Conservation (phyloP, 2,113 vertebrate species). For the Chaetops frenatus region DNA sequence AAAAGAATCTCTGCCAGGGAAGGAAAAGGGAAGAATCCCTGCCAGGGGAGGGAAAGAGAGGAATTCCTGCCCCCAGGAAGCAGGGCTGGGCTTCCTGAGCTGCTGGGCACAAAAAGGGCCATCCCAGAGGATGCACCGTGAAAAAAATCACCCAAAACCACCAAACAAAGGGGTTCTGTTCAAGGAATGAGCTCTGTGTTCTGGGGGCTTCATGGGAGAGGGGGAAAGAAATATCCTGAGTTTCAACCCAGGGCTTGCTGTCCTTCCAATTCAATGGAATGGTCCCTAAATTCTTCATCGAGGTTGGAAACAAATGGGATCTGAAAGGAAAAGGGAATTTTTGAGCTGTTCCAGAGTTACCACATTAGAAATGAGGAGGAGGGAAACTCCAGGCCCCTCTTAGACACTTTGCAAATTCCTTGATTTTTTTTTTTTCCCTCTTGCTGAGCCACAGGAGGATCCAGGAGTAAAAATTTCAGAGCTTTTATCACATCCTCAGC, state of each 20-base stretch:
- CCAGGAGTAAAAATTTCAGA: neutral
- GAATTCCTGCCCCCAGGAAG: neutral
- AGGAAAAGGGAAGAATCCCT: too few relatives aligned
- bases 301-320: neutral
- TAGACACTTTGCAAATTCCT: neutral
- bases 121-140: neutral
- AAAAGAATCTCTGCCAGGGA: too few relatives aligned
- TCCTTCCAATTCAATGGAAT: neutral
- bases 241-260: neutral
- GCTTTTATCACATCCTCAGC: neutral
- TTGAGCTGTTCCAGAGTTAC: neutral
- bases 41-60: too few relatives aligned
- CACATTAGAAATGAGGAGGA: neutral
- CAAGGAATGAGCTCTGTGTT: constrained; percentile 16
- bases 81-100: neutral
- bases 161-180: constrained; percentile 12
- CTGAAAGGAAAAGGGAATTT: neutral
- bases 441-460: neutral
- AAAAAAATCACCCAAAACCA: neutral
- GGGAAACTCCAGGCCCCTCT: neutral
- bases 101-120: neutral
- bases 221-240: neutral
- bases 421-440: too few relatives aligned
- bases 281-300: neutral
- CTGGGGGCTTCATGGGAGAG: neutral